Evolutionary conservation across 2,797 vertebrate genomes (phyloP).

Genomic region (Pipistrellus pygmaeus): DNA sequence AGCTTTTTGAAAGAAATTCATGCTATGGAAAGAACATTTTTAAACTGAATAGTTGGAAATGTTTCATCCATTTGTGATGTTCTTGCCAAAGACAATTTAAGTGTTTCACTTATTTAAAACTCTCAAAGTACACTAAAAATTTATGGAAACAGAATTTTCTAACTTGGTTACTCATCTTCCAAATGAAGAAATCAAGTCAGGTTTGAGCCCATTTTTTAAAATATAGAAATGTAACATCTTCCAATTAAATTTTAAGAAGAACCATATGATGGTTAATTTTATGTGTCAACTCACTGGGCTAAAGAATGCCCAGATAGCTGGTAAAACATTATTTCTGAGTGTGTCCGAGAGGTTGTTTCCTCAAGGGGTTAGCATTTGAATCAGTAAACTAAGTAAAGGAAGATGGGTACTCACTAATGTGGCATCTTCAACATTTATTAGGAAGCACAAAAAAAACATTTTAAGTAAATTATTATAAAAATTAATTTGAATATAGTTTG

Average conservation of each 20-base stretch:
- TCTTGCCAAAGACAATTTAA: slow-evolving; percentile 57
- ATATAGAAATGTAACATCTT: not conserved
- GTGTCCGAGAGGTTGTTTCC: not conserved
- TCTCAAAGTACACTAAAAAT: slow-evolving; percentile 34
- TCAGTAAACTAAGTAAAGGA: not conserved
- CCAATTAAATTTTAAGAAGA: slow-evolving; percentile 26
- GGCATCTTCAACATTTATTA: not conserved
- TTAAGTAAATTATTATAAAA: slow-evolving; percentile 24
- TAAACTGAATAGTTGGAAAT: slow-evolving; percentile 47
- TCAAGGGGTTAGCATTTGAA: not conserved
- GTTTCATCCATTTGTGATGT: slow-evolving; percentile 19
- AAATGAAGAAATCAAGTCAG: slow-evolving; percentile 54
- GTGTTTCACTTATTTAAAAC: slow-evolving; percentile 37
- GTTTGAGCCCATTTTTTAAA: slow-evolving; percentile 40
- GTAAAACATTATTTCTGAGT: not conserved
- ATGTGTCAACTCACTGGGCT: not conserved
- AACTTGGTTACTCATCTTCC: slow-evolving; percentile 29
- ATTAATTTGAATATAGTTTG: not conserved
- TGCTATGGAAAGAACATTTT: slow-evolving; percentile 43
- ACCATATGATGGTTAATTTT: not conserved
- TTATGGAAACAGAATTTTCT: slow-evolving; percentile 36
- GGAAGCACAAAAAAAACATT: not conserved
- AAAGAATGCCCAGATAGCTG: not conserved
- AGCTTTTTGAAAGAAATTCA: slow-evolving; percentile 32
- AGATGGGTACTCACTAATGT: not conserved